These are phyloP conservation scores for Hemichromis elongatus DNA, from an alignment of 2,113 vertebrate species.

Conservation along the genomic window DNA sequence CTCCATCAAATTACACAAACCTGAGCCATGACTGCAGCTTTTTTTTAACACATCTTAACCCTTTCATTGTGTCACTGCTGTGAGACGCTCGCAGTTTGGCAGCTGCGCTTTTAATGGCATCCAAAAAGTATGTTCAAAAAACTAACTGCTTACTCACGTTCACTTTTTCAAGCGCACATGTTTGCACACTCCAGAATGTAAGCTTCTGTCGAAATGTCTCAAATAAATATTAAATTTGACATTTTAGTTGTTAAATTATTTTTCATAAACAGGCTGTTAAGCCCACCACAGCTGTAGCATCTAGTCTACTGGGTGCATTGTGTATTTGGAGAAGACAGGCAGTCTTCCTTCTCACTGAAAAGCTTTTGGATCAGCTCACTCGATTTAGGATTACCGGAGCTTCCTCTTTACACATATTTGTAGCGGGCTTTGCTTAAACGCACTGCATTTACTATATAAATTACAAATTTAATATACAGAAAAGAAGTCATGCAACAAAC, in stretches of 20 bases:
- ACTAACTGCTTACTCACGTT: neutral
- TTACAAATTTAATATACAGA: neutral
- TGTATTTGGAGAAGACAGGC: neutral
- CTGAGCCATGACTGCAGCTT: neutral
- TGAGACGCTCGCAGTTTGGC: neutral
- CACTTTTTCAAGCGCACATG: neutral
- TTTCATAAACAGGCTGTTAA: neutral
- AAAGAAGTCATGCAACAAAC: neutral
- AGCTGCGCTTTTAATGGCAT: neutral
- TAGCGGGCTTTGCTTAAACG: neutral
- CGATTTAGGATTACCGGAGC: neutral
- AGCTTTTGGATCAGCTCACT: neutral
- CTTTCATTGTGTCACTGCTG: neutral
- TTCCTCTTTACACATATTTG: neutral
- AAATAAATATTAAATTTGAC: neutral
- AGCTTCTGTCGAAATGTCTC: neutral
- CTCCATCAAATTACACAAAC: neutral
- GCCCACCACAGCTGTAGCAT: neutral
- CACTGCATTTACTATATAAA: neutral
- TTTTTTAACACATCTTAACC: neutral
- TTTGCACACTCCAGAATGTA: constrained; percentile 1
- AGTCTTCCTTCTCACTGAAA: neutral
- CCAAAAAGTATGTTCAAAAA: neutral
- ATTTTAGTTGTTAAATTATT: neutral
- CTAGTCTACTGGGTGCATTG: neutral